phyloP scores from a whole-genome alignment of 2,888 invertebrate species.

The Ophraella communa region DNA sequence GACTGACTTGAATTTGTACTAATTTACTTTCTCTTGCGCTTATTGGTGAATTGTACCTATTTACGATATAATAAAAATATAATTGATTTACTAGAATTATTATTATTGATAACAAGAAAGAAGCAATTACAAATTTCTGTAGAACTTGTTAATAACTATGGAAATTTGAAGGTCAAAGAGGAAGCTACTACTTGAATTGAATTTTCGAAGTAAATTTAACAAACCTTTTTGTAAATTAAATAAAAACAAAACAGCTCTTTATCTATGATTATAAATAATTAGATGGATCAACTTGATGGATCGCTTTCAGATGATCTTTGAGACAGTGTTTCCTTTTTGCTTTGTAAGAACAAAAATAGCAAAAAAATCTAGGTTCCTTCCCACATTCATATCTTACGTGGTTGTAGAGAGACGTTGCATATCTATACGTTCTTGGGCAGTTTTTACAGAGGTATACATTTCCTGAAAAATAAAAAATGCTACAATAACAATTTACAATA shows the following conservation, averaged over 20 bases:
- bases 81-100: no score
- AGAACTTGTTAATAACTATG: no score
- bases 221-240: no score
- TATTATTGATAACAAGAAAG: no score
- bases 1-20: no score
- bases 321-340: conserved; percentile 68
- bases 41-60: no score
- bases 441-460: conserved; percentile 8
- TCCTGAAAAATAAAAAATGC: conserved; percentile 6
- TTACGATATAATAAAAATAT: no score
- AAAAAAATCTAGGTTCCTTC: conserved; percentile 77
- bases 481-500: background rate
- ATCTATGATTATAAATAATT: background rate
- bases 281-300: conserved; percentile 12
- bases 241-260: background rate
- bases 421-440: conserved; percentile 36
- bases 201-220: no score
- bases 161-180: no score
- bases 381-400: conserved; percentile 60
- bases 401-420: conserved; percentile 34
- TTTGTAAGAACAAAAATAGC: conserved; percentile 76
- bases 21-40: no score
- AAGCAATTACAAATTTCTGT: no score
- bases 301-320: conserved; percentile 28
- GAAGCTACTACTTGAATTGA: no score